Evolutionary conservation across 2,888 invertebrate genomes (phyloP).

Genomic region (Drosophila mayaguana): DNA sequence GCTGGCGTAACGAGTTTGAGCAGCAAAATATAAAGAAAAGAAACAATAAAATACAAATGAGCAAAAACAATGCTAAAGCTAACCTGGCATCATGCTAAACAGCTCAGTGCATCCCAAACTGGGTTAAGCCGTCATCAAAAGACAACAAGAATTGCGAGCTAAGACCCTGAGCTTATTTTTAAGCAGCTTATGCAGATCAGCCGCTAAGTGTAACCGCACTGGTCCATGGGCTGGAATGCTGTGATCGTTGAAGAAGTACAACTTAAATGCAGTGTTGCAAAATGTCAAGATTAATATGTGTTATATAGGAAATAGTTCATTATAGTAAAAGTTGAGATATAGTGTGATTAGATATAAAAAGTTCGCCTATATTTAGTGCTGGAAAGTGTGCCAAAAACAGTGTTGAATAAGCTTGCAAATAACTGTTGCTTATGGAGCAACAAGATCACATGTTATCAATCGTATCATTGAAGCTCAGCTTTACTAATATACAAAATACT

Average conservation of each 20-base stretch:
- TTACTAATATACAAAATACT: background rate
- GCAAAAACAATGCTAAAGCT: constrained; percentile 19
- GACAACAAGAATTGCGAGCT: constrained; percentile 4
- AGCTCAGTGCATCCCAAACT: constrained; percentile 44
- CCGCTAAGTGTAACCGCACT: too few species aligned
- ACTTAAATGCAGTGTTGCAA: background rate
- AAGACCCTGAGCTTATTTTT: constrained; percentile 1
- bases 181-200: constrained; percentile 35
- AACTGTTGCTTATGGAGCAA: too few species aligned
- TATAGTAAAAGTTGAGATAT: background rate
- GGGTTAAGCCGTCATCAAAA: constrained; percentile 32
- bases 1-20: constrained; percentile 44
- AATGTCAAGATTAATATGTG: background rate
- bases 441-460: too few species aligned
- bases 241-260: background rate
- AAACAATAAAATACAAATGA: background rate
- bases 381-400: background rate
- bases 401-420: background rate
- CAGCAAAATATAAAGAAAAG: constrained; percentile 8
- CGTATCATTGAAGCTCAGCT: too few species aligned
- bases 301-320: background rate
- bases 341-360: too few species aligned
- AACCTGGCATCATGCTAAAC: constrained; percentile 21
- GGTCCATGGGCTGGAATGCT: too few species aligned
- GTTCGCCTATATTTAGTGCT: background rate